Base-by-base conservation (phyloP, 2,113 vertebrate genomes). In the Istiophorus platypterus region DNA sequence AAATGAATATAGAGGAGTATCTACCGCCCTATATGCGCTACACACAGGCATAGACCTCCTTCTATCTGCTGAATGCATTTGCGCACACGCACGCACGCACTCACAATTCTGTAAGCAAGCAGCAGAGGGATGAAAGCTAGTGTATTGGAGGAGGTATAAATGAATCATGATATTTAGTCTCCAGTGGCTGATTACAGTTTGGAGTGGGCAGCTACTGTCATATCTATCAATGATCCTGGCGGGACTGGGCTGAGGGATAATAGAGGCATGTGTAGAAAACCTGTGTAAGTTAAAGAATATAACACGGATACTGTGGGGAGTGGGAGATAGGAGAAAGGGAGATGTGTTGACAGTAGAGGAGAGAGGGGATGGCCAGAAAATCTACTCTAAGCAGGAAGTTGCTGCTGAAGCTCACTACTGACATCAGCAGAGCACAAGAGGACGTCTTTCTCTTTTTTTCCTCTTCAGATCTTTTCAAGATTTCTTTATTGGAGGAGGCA, bases 171-270 rank as follows among this genome's bases (percentile, higher is more conserved):
- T 79, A 78, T 83, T 70, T 49, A 52, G 58, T 79, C 74, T 29
- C 66, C 42, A 64, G 82, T 49, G 73, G 72, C 70, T 84, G 88
- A 92, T 84, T 88, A 69, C 57, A 76, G 81, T 78, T 83, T 78
- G 76, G 65, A 85, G 80, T 63, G 74, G 74, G 69, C n/a, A 42
- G 82, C 67, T 61, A 42, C 64, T 83, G 62, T 73, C 42, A 63
- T 85, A 89, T 88, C 89, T 85, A 93, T 93, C 87, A 90, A 84
- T 82, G 76, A 83, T 86, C 76, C 80, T 72, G 71, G 71, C 64
- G 69, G 66, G 22, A 80, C 39, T 18, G 13, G 59, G 51, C 20
- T 34, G 72, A 80, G 47, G 58, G n/a, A 63, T 66, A 42, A 78
- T 66, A 75, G 62, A 42, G 29, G 17, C 45, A 58, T 31, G 57